Evolutionary conservation across 2,797 vertebrate genomes (phyloP).

Genomic region (Pseudomugil tenellus): DNA sequence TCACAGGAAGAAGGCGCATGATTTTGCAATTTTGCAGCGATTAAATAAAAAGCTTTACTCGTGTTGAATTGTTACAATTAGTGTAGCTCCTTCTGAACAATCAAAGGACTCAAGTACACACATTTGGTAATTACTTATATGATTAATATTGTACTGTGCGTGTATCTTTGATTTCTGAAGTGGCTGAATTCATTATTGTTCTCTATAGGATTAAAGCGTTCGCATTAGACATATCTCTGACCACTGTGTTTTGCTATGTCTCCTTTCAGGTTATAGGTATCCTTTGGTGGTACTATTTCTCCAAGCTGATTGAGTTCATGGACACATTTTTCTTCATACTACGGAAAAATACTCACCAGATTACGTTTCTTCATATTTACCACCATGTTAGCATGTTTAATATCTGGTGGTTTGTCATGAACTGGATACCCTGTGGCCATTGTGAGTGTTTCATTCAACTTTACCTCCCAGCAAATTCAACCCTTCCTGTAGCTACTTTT

Average conservation of each 20-base stretch:
- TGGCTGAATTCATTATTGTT: neutral
- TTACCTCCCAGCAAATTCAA: conserved; percentile 36
- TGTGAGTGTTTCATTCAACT: conserved; percentile 85
- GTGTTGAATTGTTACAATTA: conserved; percentile 10
- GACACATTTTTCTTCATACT: conserved; percentile 99
- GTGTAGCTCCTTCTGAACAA: conserved; percentile 21
- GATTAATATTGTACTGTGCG: neutral
- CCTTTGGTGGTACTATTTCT: conserved; percentile 99
- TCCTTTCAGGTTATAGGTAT: conserved; percentile 86
- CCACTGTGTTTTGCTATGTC: neutral
- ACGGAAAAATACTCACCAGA: conserved; percentile 96
- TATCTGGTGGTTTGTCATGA: conserved; percentile 99
- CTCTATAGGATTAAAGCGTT: neutral
- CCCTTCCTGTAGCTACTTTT: conserved; percentile 29
- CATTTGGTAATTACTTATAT: conserved; percentile 17
- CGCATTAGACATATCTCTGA: neutral
- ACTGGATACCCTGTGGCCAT: conserved; percentile 98
- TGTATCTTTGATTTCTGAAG: neutral
- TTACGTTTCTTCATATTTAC: conserved; percentile 95
- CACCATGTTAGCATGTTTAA: conserved; percentile 95
- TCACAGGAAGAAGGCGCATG: conserved; percentile 44
- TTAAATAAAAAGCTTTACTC: conserved; percentile 39
- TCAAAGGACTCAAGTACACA: conserved; percentile 5
- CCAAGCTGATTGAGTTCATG: conserved; percentile 98
- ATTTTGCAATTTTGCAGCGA: conserved; percentile 37